These are phyloP conservation scores for Metellina segmentata DNA, from an alignment of 2,888 invertebrate species.

Conservation along the genomic window DNA sequence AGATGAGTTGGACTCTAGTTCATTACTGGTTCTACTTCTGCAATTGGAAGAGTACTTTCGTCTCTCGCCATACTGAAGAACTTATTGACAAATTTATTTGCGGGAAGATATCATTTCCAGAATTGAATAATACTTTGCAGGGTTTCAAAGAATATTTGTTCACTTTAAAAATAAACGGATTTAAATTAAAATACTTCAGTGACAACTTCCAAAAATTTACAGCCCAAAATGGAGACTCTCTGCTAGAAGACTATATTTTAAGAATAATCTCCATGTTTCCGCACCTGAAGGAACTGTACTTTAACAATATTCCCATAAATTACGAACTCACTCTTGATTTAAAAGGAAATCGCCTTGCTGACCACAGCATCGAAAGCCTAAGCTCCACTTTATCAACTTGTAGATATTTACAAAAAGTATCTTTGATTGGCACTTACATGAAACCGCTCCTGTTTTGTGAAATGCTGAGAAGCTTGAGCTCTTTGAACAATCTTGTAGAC, in stretches of 20 bases:
- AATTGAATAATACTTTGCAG: background rate
- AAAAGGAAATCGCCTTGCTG: background rate
- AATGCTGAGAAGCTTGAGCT: background rate
- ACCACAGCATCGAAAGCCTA: background rate
- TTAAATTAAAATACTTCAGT: slow-evolving; percentile 26
- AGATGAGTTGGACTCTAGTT: slow-evolving; percentile 15
- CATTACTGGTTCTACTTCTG: slow-evolving; percentile 48
- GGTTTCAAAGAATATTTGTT: background rate
- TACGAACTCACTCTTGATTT: slow-evolving; percentile 20
- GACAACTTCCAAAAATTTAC: background rate
- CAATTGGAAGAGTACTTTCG: slow-evolving; percentile 56
- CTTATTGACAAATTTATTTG: slow-evolving; percentile 31
- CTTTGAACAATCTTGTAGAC: slow-evolving; percentile 1
- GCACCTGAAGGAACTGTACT: slow-evolving; percentile 38
- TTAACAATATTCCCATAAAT: slow-evolving; percentile 44
- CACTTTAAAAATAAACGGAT: slow-evolving; percentile 53
- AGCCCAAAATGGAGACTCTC: too few relatives aligned
- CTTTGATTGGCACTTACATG: slow-evolving; percentile 24
- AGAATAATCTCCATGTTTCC: slow-evolving; percentile 31
- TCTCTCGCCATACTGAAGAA: slow-evolving; percentile 15
- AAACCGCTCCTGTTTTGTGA: background rate
- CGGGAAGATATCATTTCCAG: slow-evolving; percentile 5
- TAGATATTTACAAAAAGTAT: slow-evolving; percentile 11
- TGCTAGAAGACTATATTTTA: slow-evolving; percentile 15
- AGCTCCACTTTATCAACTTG: background rate